phyloP scores from a whole-genome alignment of 1,140 invertebrate genomes.

The Cydia pomonella region DNA sequence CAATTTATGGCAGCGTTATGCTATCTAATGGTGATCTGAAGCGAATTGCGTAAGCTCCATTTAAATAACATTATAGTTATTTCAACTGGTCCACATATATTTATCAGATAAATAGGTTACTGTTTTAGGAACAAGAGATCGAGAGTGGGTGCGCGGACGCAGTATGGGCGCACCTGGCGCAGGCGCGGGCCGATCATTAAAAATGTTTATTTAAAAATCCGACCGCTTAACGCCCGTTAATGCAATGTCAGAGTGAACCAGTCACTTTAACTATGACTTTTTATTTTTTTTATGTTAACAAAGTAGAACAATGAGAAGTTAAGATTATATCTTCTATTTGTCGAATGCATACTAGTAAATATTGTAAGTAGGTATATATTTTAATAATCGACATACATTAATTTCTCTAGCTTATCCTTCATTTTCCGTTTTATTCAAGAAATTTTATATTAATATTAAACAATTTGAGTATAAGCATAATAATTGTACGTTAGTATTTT shows the following conservation, averaged over 20 bases:
- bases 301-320: too few species aligned
- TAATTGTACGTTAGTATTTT: neutral
- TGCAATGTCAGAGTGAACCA: slow-evolving; percentile 56
- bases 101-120: slow-evolving; percentile 51
- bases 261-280: neutral
- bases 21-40: neutral
- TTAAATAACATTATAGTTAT: slow-evolving; percentile 18
- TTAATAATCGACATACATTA: too few species aligned
- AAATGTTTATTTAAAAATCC: slow-evolving; percentile 81
- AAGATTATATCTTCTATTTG: too few species aligned
- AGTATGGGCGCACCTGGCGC: slow-evolving; percentile 75
- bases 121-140: slow-evolving; percentile 75
- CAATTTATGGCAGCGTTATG: neutral
- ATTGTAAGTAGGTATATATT: too few species aligned
- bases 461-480: neutral
- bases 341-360: too few species aligned
- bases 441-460: too few species aligned
- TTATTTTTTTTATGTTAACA: too few species aligned
- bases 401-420: too few species aligned
- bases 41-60: slow-evolving; percentile 10
- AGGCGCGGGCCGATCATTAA: slow-evolving; percentile 76
- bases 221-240: slow-evolving; percentile 70
- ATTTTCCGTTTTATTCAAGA: too few species aligned
- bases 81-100: slow-evolving; percentile 30
- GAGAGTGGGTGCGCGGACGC: slow-evolving; percentile 48